Conservation (phyloP, 2,113 vertebrate species). For the Tiliqua scincoides region DNA sequence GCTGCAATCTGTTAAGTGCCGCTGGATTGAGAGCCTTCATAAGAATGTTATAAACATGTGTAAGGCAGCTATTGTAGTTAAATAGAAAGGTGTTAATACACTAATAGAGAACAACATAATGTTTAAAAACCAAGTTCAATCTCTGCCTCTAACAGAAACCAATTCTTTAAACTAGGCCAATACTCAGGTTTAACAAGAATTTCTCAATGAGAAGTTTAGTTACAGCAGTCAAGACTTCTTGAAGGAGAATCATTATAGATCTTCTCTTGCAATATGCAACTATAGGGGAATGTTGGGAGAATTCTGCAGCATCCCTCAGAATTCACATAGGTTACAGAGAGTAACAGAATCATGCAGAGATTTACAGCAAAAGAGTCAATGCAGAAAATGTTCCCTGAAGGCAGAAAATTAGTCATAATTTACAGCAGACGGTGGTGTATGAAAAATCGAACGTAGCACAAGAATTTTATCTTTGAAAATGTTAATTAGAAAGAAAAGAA, state of each 20-base stretch:
- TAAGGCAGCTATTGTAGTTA: constrained; percentile 35
- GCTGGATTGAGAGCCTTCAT: constrained; percentile 25
- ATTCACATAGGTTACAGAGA: background rate
- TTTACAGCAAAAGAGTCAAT: background rate
- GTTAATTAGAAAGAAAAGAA: background rate
- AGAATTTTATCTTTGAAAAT: background rate
- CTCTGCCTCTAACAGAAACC: background rate
- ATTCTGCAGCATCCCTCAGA: background rate
- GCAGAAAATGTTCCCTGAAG: background rate
- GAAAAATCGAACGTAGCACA: background rate
- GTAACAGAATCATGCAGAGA: background rate
- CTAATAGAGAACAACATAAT: constrained; percentile 17
- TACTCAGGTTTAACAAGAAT: background rate
- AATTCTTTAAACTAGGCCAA: background rate
- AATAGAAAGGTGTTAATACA: constrained; percentile 2
- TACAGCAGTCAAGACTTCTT: too few species aligned
- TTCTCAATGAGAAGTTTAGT: background rate
- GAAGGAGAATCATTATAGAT: background rate
- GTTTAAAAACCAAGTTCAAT: background rate
- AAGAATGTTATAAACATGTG: constrained; percentile 34
- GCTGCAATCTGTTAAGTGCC: constrained; percentile 15
- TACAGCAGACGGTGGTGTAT: background rate
- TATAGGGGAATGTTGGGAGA: background rate
- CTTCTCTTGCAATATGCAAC: background rate
- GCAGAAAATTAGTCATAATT: background rate